Base-by-base conservation (phyloP, 2,797 vertebrate genomes). In the Siniperca obscura region DNA sequence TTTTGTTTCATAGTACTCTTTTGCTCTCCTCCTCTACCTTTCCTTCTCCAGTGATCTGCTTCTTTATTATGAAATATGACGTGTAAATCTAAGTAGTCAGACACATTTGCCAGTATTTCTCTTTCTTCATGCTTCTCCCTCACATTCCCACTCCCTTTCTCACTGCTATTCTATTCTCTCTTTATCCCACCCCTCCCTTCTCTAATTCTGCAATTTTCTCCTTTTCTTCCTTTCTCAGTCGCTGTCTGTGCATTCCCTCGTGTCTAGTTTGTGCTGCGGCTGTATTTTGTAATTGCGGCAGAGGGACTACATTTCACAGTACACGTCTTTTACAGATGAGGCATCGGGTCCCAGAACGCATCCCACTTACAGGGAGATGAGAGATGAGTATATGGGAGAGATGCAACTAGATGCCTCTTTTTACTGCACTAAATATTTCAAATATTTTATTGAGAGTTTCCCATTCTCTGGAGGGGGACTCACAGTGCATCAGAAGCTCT, bases 241-340 rank as follows among this genome's bases (percentile, higher is more conserved):
- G 7, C 71, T 50, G 70, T 67, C 74, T 81, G 84, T 19, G 1
- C 48, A 42, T 77, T 85, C 90, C 92, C 86, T 36, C 0, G 69
- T 73, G 86, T 87, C 87, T 91, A 88, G 86, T 93, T 92, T 88
- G 79, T 76, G 83, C 72, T 76, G 74, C 10, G 53, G 71, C 79
- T 75, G 71, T 81, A 44, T 87, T 83, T 79, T 76, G 71, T 90
- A 88, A 93, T 90, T 83, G 82, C 71, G 62, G 73, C 87, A 44
- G 56, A 70, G 86, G 88, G 89, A 86, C 83, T 66, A 27, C 38
- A 75, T 88, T 86, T 93, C 77, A 78, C 70, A 79, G 72, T 65
- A 27, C 30, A 25, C 42, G 1, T 80, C 83, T 92, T 84, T 82
- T 59, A 87, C 68, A 78, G 84, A 91, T 86, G 79, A 91, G 59